A percentile compares a stretch with the other conserved stretches of the same genome.
These are phyloP conservation scores for Chrysogorgia sp. DNA, from an alignment of 92 coral and sea anemone genomes.

Conservation along the genomic window DNA sequence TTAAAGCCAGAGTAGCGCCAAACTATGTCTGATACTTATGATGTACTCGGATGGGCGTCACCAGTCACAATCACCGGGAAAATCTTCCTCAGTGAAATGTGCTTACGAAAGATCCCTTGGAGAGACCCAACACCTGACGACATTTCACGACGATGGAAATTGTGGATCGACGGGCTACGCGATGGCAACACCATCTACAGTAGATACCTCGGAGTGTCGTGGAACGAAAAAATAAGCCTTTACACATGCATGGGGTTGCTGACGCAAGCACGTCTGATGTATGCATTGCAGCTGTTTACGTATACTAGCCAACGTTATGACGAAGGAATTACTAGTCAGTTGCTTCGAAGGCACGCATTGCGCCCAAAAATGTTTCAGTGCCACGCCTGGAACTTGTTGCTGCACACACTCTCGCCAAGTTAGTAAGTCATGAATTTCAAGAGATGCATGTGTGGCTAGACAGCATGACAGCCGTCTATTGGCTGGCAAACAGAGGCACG, in stretches of 20 bases:
- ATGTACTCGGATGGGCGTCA: conserved; percentile 60
- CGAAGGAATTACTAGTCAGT: neutral
- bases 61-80: conserved; percentile 36
- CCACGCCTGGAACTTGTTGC: conserved; percentile 35
- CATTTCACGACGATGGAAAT: neutral
- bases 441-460: neutral
- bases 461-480: conserved; percentile 6
- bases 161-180: conserved; percentile 16
- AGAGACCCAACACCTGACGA: neutral
- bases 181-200: neutral
- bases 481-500: conserved; percentile 15
- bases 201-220: neutral
- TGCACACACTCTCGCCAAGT: conserved; percentile 24
- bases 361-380: conserved; percentile 5
- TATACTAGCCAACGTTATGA: neutral
- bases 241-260: neutral
- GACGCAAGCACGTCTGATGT: conserved; percentile 24
- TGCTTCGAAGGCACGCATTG: conserved; percentile 1
- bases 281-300: conserved; percentile 18
- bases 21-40: conserved; percentile 64
- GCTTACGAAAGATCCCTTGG: conserved; percentile 4
- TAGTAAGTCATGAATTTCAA: neutral
- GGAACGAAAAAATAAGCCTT: neutral
- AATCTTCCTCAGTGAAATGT: too few relatives aligned
- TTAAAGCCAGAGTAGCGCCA: too few relatives aligned